Evolutionary conservation across 2,113 vertebrate genomes (phyloP), one percentile per base, ranked within the genome.

Genomic region (Psilopogon haemacephalus): DNA sequence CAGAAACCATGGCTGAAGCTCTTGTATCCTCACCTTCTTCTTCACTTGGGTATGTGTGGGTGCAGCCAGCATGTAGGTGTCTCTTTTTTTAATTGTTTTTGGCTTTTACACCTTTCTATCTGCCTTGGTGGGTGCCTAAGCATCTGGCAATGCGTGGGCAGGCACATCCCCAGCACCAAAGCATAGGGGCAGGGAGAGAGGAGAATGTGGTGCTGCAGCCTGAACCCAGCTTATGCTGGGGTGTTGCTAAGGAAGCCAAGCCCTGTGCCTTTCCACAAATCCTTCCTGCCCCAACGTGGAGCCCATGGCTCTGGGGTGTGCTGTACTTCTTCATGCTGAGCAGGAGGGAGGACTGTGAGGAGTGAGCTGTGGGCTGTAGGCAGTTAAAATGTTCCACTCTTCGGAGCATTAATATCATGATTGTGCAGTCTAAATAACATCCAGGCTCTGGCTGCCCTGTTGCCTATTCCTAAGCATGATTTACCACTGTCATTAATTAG

Each of bases 401-500:
- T 85, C 84, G 46, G 40, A 95, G 63, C 2, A 15, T 62, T 94
- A 92, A 89, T 76, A 63, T 12, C 12, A 2, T 42, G 50, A 87
- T 93, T 79, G 78, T 3, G 0, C 50, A 78, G 70, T 69, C 80
- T 89, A 92, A 94, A 92, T 76, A 94, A 69, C 2, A 8, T 58
- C 77, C 81, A 46, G 80, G 84, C 81, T 84, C 63, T 82, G 70
- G 86, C 92, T 8, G 68, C 67, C 3, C 7, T 44, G 63, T 81
- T 93, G 86, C 88, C 86, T 84, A 37, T 55, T 59, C 92, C 75
- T 84, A 62, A 82, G 58, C 19, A 6, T 86, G 79, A 96, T 96
- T 95, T 93, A 92, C 67, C 1, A 2, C 74, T 9, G 55, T 37
- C 74, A 79, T 89, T 92, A 90, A 96, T 95, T 65, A 93, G 76